These are phyloP conservation scores for Acrocyrtus sp. DNA, from an alignment of 2,888 invertebrate genomes.

Conservation along the genomic window DNA sequence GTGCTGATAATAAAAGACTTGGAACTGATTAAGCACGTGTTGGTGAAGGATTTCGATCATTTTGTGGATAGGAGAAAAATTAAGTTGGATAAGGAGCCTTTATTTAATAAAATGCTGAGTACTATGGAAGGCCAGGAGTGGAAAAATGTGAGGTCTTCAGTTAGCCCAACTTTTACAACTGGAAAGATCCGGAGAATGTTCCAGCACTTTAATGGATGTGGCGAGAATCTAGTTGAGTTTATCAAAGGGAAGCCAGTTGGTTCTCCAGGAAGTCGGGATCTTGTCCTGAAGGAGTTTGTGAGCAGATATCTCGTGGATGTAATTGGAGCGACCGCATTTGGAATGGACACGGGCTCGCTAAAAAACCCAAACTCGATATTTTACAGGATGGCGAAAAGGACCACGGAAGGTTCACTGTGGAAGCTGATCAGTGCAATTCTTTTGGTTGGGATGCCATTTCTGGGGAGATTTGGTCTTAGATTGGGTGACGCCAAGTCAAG, in stretches of 20 bases:
- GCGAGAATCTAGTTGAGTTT: not conserved
- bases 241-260: not conserved
- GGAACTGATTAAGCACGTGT: slow-evolving; percentile 51
- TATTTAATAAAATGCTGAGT: slow-evolving; percentile 48
- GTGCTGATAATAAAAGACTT: slow-evolving; percentile 42
- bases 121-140: slow-evolving; percentile 46
- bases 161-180: slow-evolving; percentile 32
- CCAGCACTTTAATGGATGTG: not conserved
- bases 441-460: not conserved
- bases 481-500: slow-evolving; percentile 16
- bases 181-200: slow-evolving; percentile 33
- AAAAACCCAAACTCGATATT: slow-evolving; percentile 44
- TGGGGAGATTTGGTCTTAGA: slow-evolving; percentile 29
- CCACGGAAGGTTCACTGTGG: slow-evolving; percentile 18
- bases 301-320: slow-evolving; percentile 26
- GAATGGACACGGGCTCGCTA: slow-evolving; percentile 65
- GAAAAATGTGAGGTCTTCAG: slow-evolving; percentile 20
- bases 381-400: slow-evolving; percentile 61
- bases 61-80: slow-evolving; percentile 47
- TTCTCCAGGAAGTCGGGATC: slow-evolving; percentile 5
- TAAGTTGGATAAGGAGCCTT: slow-evolving; percentile 43
- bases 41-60: slow-evolving; percentile 59
- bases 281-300: slow-evolving; percentile 37
- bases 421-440: not conserved
- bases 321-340: slow-evolving; percentile 62